Evolutionary conservation across 2,113 vertebrate species (phyloP), one percentile per base, ranked within the genome.

Genomic region (Trematomus loennbergii): DNA sequence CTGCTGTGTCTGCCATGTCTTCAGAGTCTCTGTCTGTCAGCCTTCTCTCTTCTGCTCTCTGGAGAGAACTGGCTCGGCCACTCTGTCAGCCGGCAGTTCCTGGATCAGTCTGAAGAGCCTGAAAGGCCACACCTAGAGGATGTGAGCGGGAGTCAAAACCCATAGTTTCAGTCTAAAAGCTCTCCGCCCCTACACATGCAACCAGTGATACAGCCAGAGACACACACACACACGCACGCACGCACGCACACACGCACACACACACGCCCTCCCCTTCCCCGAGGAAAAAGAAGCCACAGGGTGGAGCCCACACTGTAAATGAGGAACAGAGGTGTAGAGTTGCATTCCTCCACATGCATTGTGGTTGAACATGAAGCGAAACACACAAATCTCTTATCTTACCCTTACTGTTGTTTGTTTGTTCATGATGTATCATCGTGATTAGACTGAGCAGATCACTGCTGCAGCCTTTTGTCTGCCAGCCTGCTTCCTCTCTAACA

Each of bases 51-150:
- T 65, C 8, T 18, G 15, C 63, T 18, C 15, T 36, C 67, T 63
- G 62, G 18, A 17, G 7, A 29, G 0, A 70, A 90, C 91, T 81
- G 72, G 81, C 77, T 83, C 17, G 3, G 74, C 79, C 15, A 12
- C 87, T 88, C 72, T 29, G 48, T 70, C 43, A 53, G 66, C 48
- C 10, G 0, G 45, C 8, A 74, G 81, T 88, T 84, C 64, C 78
- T 68, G 55, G 64, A 73, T 81, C 61, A 17, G 22, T 17, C 1
- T 20, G 45, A 57, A 25, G 84, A 81, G 66, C 18, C 64, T 52
- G 50, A 12, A 20, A 62, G 69, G 84, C 88, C 92, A 88, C 92
- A 91, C 90, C 91, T 87, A 25, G 67, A 82, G 57, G 79, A 64
- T 85, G 65, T 83, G 65, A 36, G n/a, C 16, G 7, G 7, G 68